Evolutionary conservation across 2,797 vertebrate genomes (phyloP).

Genomic region (Arrhamphus sclerolepis): DNA sequence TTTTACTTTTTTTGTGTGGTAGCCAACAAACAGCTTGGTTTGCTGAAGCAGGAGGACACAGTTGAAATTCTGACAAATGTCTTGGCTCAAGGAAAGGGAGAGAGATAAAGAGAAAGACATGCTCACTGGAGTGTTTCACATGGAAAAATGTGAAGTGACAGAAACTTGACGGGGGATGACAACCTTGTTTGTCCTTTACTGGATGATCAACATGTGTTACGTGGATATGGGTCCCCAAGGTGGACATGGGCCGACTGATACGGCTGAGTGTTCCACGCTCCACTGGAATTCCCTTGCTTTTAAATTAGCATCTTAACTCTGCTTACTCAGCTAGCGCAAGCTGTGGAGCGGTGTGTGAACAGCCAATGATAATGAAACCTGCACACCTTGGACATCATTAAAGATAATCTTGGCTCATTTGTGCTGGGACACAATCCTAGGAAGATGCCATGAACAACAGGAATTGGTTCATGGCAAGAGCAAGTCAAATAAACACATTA

Average conservation of each 20-base stretch:
- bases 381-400: conserved; percentile 71
- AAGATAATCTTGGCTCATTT: conserved; percentile 74
- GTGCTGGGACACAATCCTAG: conserved; percentile 61
- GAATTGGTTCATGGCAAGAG: conserved; percentile 36
- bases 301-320: conserved; percentile 69
- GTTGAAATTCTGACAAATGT: conserved; percentile 69
- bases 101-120: conserved; percentile 57
- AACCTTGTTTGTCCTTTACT: conserved; percentile 82
- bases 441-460: conserved; percentile 52
- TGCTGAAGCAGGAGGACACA: conserved; percentile 59
- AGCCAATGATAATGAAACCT: conserved; percentile 68
- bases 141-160: conserved; percentile 80
- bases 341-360: conserved; percentile 62
- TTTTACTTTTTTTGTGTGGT: neutral
- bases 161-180: conserved; percentile 76
- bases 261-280: conserved; percentile 52
- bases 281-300: conserved; percentile 67
- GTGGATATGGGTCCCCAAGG: conserved; percentile 70
- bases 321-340: conserved; percentile 67
- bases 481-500: conserved; percentile 41
- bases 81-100: conserved; percentile 59
- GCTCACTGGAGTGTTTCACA: conserved; percentile 71
- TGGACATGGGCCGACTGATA: conserved; percentile 61
- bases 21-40: conserved; percentile 39
- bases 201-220: conserved; percentile 79